Base-by-base conservation (phyloP, 2,113 vertebrate species). In the Ammodytes dubius region DNA sequence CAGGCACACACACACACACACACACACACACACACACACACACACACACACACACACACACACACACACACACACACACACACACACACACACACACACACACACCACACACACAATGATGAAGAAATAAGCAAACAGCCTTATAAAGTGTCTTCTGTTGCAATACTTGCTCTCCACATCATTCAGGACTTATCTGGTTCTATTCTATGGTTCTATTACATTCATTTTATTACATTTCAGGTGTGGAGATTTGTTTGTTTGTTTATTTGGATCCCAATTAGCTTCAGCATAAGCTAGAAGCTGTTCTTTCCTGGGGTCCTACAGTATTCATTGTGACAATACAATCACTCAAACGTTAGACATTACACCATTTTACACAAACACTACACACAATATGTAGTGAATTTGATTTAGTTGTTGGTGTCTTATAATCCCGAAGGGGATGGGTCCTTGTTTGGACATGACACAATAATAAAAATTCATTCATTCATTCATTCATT, bases 41-140 rank as follows among this genome's bases (percentile, higher is more conserved):
- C 35, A 81, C 49, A 70, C 58, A 63, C 67, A 65, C 45, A 39
- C 56, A 65, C 66, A 68, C 67, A 74, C 52, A 45, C 13, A 60
- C 60, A 61, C 45, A 67, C 15, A 56, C 49, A 11, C 53, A 74
- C 69, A 60, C 61, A 70, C 10, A 73, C 15, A 39, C 67, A 58
- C 12, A 64, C 69, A 74, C 42, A 73, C 66, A 68, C 67, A 74
- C 52, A 45, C 13, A 60, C 60, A 61, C 45, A 67, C 15, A 56
- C 49, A 11, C 53, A 74, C 69, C 61, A 63, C 67, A 65, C 45
- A 39, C 67, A 58, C 11, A 64, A 65, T 71, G 37, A 73, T 8
- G 19, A 53, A 49, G n/a, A 83, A 79, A 71, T 50, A 81, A 70
- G 64, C 49, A 77, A 12, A 85, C 56, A 69, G 39, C 13, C 49